A percentile compares a stretch with the other conserved stretches of the same genome.
phyloP scores from a whole-genome alignment of 1,140 invertebrate genomes.

The Macrosteles quadrilineatus region DNA sequence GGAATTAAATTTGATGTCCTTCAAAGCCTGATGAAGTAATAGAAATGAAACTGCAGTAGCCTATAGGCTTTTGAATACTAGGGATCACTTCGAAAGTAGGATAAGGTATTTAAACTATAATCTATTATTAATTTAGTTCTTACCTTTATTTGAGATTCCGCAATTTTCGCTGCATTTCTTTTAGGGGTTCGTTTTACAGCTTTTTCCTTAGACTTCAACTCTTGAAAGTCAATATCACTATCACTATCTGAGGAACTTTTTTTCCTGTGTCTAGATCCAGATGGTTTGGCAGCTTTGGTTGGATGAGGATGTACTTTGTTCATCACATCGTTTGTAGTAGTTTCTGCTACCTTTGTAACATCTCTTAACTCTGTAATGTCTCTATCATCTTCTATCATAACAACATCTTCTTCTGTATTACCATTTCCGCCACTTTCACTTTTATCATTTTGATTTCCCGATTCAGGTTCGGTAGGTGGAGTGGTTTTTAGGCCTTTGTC shows the following conservation, averaged over 20 bases:
- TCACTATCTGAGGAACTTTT: conserved; percentile 30
- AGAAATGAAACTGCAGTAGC: too few species aligned
- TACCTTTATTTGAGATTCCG: conserved; percentile 46
- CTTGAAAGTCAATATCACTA: conserved; percentile 42
- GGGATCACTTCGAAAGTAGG: too few species aligned
- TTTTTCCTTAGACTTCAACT: conserved; percentile 45
- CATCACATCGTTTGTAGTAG: neutral
- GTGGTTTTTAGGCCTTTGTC: too few species aligned
- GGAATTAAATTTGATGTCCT: too few species aligned
- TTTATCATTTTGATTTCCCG: too few species aligned
- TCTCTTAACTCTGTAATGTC: neutral
- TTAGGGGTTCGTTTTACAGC: conserved; percentile 40
- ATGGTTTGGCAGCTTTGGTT: conserved; percentile 37
- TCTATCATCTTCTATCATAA: neutral
- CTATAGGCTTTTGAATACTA: too few species aligned
- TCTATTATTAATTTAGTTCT: too few species aligned
- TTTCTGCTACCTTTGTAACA: neutral
- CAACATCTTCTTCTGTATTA: neutral
- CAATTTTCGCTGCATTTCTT: conserved; percentile 44
- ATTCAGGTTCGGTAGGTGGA: too few species aligned
- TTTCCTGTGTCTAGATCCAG: conserved; percentile 41
- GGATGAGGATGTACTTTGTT: neutral
- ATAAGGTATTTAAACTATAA: too few species aligned
- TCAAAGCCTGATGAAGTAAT: too few species aligned
- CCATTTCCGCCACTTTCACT: too few species aligned